These are phyloP conservation scores for Sebastes matsubarae DNA, from an alignment of 2,797 vertebrate species.

Conservation along the genomic window DNA sequence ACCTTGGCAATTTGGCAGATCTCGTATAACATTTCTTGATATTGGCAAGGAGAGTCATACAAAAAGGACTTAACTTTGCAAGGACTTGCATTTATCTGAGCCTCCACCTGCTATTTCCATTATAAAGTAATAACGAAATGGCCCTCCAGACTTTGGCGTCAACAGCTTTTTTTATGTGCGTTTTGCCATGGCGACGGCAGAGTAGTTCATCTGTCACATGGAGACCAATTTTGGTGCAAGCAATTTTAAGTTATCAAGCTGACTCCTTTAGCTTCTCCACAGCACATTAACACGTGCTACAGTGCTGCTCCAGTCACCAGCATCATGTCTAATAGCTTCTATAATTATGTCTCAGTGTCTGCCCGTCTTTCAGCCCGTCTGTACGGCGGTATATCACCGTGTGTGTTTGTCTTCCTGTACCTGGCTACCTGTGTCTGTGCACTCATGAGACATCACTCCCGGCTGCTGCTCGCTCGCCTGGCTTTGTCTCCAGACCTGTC, in stretches of 20 bases:
- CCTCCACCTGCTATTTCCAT: constrained; percentile 3
- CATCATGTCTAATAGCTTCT: constrained; percentile 44
- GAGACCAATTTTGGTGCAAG: constrained; percentile 19
- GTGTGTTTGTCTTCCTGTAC: constrained; percentile 36
- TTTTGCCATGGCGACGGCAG: constrained; percentile 25
- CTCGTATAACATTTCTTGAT: constrained; percentile 3
- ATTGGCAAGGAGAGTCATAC: not conserved
- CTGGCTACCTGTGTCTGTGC: constrained; percentile 39
- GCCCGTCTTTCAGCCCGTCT: constrained; percentile 14
- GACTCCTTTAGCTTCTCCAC: constrained; percentile 24
- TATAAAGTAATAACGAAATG: constrained; percentile 20
- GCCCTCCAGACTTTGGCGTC: not conserved
- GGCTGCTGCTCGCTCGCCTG: constrained; percentile 25
- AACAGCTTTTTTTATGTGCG: constrained; percentile 25
- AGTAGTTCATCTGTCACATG: constrained; percentile 32
- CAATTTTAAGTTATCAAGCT: constrained; percentile 49
- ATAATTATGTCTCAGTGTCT: constrained; percentile 38
- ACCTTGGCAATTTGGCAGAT: constrained; percentile 20
- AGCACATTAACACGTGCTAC: constrained; percentile 31
- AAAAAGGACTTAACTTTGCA: constrained; percentile 17
- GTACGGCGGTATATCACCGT: constrained; percentile 3
- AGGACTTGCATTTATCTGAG: constrained; percentile 17
- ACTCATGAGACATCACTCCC: constrained; percentile 39
- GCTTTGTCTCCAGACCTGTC: constrained; percentile 50
- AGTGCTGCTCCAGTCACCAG: constrained; percentile 5